These are phyloP conservation scores for Teleogryllus oceanicus DNA, from an alignment of 2,888 invertebrate species.

Conservation along the genomic window DNA sequence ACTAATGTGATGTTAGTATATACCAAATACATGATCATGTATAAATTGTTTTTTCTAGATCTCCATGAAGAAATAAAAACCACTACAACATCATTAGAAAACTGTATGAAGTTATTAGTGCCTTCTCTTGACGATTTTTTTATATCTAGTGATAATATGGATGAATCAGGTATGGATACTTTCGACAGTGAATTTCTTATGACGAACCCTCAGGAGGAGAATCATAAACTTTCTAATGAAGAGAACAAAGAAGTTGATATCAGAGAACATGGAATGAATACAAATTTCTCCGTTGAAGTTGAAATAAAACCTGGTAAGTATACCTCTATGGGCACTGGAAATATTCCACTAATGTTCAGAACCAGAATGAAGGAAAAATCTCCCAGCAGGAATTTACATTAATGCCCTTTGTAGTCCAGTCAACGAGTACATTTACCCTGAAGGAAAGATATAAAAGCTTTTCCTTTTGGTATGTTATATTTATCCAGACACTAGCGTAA, in stretches of 20 bases:
- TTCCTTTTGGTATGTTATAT: too few relatives aligned
- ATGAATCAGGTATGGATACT: neutral
- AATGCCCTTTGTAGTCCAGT: too few relatives aligned
- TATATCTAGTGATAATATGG: constrained; percentile 34
- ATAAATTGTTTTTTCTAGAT: constrained; percentile 37
- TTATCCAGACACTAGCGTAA: too few relatives aligned
- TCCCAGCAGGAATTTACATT: too few relatives aligned
- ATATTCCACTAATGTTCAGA: too few relatives aligned
- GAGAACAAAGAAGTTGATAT: constrained; percentile 33
- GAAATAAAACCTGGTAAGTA: constrained; percentile 34
- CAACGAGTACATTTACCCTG: too few relatives aligned
- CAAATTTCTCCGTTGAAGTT: constrained; percentile 40
- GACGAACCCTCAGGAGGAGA: neutral
- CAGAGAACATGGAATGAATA: constrained; percentile 42
- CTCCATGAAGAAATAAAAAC: constrained; percentile 42
- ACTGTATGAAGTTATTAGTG: constrained; percentile 43
- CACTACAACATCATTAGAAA: constrained; percentile 42
- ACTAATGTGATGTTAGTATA: too few relatives aligned
- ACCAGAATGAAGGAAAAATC: too few relatives aligned
- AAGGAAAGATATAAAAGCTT: too few relatives aligned
- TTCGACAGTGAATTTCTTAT: neutral
- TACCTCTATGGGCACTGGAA: neutral
- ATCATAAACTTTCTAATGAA: constrained; percentile 27
- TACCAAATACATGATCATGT: neutral
- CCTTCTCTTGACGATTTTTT: constrained; percentile 44